Percentiles rank a stretch among this genome's conserved stretches.
Conservation (phyloP, 1,140 invertebrate species). For the Metaphire vulgaris region DNA sequence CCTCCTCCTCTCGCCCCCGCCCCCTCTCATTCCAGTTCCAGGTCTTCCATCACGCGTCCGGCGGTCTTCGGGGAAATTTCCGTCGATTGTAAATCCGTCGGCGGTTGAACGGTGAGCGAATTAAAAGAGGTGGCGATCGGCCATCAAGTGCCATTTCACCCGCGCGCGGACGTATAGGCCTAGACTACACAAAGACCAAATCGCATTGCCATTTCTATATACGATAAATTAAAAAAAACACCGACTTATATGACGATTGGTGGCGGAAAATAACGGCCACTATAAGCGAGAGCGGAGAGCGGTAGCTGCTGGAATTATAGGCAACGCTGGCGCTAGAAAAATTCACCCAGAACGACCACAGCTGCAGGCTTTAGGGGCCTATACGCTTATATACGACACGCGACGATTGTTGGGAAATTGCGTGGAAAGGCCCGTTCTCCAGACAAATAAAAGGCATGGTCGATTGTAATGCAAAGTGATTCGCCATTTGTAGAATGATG, state of each 20-base stretch:
- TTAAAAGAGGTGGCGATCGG: too few relatives aligned
- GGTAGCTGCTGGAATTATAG: neutral
- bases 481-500: too few relatives aligned
- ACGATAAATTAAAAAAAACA: neutral
- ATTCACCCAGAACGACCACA: neutral
- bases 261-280: neutral
- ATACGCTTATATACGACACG: neutral
- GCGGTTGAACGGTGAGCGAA: neutral
- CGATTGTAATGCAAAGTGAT: neutral
- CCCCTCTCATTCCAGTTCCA: neutral
- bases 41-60: neutral
- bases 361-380: neutral
- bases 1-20: neutral
- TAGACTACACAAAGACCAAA: too few relatives aligned
- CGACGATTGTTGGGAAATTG: neutral
- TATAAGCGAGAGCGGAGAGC: neutral
- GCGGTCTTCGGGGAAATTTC: neutral
- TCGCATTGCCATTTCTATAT: neutral
- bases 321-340: neutral
- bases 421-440: neutral
- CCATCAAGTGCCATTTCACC: too few relatives aligned
- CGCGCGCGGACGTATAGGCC: neutral
- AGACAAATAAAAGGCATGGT: neutral
- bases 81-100: neutral
- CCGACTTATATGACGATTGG: neutral